These are phyloP conservation scores for Geothlypis trichas DNA, from an alignment of 2,113 vertebrate genomes.

Conservation along the genomic window DNA sequence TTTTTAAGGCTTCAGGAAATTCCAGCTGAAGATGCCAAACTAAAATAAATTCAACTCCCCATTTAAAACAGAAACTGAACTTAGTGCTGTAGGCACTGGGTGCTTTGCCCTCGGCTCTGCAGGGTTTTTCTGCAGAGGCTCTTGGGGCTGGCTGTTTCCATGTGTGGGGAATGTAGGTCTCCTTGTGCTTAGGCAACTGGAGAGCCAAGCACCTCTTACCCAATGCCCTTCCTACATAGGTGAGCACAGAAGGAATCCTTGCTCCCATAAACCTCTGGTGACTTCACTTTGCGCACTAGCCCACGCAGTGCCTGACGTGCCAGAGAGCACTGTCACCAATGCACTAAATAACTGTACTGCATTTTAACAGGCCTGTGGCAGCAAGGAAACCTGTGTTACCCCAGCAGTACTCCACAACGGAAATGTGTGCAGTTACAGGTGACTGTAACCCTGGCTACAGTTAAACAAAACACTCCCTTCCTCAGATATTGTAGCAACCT, in stretches of 20 bases:
- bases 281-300: background rate
- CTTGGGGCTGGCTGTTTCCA: background rate
- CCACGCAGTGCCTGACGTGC: background rate
- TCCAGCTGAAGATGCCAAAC: background rate
- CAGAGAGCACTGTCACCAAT: background rate
- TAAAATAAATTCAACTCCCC: background rate
- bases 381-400: background rate
- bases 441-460: background rate
- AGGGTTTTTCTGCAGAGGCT: background rate
- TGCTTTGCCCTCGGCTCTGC: rapidly evolving
- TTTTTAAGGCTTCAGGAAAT: background rate
- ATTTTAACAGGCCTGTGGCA: background rate
- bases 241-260: background rate
- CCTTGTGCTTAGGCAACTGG: background rate
- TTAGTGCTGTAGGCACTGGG: background rate
- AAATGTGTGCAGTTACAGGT: background rate
- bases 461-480: slow-evolving; percentile 50
- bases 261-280: background rate
- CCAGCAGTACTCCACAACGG: background rate
- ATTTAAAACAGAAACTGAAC: background rate
- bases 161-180: background rate
- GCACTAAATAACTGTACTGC: slow-evolving; percentile 10
- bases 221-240: background rate
- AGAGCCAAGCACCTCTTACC: background rate
- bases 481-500: background rate